Conservation (phyloP, 2,888 invertebrate genomes). For the Volucella bombylans region DNA sequence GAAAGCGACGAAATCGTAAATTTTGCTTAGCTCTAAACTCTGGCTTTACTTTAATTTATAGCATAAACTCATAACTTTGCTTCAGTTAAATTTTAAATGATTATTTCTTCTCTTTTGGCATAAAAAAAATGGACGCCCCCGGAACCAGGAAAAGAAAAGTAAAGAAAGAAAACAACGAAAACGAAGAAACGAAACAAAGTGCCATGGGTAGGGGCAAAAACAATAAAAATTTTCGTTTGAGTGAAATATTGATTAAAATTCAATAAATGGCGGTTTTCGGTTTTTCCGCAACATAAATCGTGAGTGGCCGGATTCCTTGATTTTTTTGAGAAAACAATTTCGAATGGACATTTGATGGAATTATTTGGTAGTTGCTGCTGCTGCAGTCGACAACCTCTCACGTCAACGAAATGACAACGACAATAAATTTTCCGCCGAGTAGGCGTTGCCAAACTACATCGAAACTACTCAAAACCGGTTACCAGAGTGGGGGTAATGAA, state of each 20-base stretch:
- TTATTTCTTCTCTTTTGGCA: too few relatives aligned
- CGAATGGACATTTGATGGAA: slow-evolving; percentile 13
- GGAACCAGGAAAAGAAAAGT: too few relatives aligned
- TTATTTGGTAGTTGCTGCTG: slow-evolving; percentile 17
- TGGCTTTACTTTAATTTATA: slow-evolving; percentile 50
- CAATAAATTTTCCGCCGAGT: slow-evolving; percentile 12
- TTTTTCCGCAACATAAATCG: neutral
- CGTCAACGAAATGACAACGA: slow-evolving; percentile 43
- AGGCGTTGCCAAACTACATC: slow-evolving; percentile 53
- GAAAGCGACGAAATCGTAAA: slow-evolving; percentile 56
- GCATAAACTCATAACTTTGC: slow-evolving; percentile 10
- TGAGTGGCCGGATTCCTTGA: slow-evolving; percentile 16
- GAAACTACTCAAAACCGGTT: slow-evolving; percentile 60
- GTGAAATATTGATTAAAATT: neutral
- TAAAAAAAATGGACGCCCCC: too few relatives aligned
- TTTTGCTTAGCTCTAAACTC: slow-evolving; percentile 35
- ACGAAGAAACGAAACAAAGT: too few relatives aligned
- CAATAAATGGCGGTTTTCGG: neutral
- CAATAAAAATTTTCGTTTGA: neutral
- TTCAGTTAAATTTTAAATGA: too few relatives aligned
- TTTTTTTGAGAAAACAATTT: slow-evolving; percentile 13
- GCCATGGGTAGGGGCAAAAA: too few relatives aligned
- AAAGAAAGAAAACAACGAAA: too few relatives aligned
- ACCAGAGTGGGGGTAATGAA: slow-evolving; percentile 57
- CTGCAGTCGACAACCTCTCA: slow-evolving; percentile 26